Percentiles rank a stretch among this genome's conserved stretches.
Conservation (phyloP, 2,797 vertebrate species). For the Spatula clypeata region DNA sequence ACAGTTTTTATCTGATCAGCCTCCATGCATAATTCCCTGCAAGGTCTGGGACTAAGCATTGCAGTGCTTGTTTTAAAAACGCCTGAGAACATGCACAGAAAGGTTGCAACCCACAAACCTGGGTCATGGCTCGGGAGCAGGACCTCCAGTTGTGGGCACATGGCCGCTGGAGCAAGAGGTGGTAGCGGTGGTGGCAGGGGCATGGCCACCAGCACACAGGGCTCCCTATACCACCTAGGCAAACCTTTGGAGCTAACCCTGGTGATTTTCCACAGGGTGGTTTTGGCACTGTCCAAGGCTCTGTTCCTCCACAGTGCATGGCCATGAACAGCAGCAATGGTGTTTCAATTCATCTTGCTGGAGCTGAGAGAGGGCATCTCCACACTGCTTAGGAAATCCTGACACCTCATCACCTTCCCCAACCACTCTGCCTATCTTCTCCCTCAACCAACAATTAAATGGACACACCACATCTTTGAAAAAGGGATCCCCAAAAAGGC, state of each 20-base stretch:
- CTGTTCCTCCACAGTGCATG: background rate
- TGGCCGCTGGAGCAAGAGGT: background rate
- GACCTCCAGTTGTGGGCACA: rapidly evolving
- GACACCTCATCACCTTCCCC: background rate
- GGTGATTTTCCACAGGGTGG: rapidly evolving
- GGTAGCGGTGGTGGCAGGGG: background rate
- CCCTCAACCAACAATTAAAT: background rate
- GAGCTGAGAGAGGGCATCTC: background rate
- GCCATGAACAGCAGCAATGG: rapidly evolving
- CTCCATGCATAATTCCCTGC: background rate
- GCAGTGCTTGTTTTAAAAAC: background rate
- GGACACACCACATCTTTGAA: rapidly evolving
- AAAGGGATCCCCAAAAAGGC: background rate
- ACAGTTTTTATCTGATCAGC: constrained; percentile 64
- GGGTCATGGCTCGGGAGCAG: rapidly evolving
- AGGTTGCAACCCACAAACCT: rapidly evolving
- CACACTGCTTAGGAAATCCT: background rate
- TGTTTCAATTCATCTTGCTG: background rate
- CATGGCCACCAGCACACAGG: rapidly evolving
- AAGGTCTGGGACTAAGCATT: constrained; percentile 32
- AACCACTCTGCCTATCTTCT: background rate
- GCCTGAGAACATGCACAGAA: background rate
- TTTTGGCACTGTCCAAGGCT: rapidly evolving
- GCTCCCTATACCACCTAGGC: rapidly evolving
- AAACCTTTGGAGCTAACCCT: background rate